These are phyloP conservation scores for Plebejus anna DNA, from an alignment of 2,888 invertebrate species.

Conservation along the genomic window DNA sequence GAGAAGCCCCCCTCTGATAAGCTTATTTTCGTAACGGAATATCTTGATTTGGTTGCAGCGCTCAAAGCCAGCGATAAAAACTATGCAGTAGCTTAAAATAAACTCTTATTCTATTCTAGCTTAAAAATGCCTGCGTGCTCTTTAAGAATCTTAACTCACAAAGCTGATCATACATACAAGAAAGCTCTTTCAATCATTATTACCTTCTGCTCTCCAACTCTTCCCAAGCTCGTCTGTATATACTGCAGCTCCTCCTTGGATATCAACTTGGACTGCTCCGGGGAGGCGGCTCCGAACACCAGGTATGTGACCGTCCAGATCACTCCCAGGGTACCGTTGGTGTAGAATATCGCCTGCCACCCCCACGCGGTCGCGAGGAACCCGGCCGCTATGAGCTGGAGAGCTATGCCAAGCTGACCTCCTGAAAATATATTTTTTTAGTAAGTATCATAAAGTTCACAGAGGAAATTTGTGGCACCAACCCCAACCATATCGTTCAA, in stretches of 20 bases:
- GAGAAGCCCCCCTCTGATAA: no score
- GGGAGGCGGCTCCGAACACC: slow-evolving; percentile 83
- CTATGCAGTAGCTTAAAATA: no score
- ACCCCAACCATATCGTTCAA: no score
- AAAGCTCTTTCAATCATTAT: no score
- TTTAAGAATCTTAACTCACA: no score
- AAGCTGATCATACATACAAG: no score
- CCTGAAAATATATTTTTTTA: slow-evolving; percentile 62
- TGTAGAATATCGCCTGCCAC: slow-evolving; percentile 89
- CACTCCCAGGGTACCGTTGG: slow-evolving; percentile 82
- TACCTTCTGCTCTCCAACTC: slow-evolving; percentile 62
- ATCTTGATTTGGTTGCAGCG: no score
- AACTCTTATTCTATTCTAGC: no score
- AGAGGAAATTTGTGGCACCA: no score
- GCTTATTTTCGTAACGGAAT: no score
- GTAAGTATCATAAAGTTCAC: background rate
- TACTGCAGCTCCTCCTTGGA: slow-evolving; percentile 82
- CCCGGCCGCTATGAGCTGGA: slow-evolving; percentile 87
- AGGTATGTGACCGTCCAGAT: slow-evolving; percentile 82
- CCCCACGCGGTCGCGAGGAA: slow-evolving; percentile 83
- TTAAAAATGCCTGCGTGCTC: no score
- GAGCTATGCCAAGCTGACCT: slow-evolving; percentile 88
- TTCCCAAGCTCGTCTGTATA: slow-evolving; percentile 80
- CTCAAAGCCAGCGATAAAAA: no score
- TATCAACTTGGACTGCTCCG: slow-evolving; percentile 81